Base-by-base conservation (phyloP, 2,888 invertebrate genomes). In the Cheiracanthium punctorium region DNA sequence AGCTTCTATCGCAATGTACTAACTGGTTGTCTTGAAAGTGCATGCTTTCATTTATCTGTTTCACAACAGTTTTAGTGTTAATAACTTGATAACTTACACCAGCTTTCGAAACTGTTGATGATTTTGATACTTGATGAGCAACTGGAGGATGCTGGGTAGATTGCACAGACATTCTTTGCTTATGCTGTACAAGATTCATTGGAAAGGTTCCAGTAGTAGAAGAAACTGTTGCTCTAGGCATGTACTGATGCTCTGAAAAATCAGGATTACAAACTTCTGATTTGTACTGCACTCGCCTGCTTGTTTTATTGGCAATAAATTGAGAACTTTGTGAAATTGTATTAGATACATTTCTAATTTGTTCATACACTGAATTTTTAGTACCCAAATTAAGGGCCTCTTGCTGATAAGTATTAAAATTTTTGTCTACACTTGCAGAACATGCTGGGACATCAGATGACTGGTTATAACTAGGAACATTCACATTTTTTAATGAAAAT, bases 1-100 rank as follows among this genome's bases (percentile, higher is more conserved):
- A 85, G 41, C 79, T 74, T 41, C 79, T 73, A 32, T 85, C 84
- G 67, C 14, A 24, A 17, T 14, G 24, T 1, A 24, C 20, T 7
- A 24, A 24, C 8, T 58, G 8, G 24, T 58, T 24, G 14, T 48
- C 43, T 17, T 48, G 43, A 48, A 48, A 48, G 10, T 2, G 1
- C n/a, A 48, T 48, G n/a, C 43, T 48, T 58, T 58, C 14, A 24
- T 24, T 17, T 1, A 24, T 12, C 24, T 24, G n/a, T 58, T 58
- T 58, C 1, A 58, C 20, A 58, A 58, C 1, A 24, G 24, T 58
- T 4, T 58, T 58, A 7, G 4, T 58, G 24, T 12, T 58, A 24
- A 24, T 24, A 7, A 48, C 2, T 2, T 58, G 58, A 24, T 24
- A 58, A 2, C 24, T 58, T 4, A 24, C 1, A 24, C 24, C 58